Conservation (phyloP, 2,888 invertebrate genomes). For the Theristus sp. region DNA sequence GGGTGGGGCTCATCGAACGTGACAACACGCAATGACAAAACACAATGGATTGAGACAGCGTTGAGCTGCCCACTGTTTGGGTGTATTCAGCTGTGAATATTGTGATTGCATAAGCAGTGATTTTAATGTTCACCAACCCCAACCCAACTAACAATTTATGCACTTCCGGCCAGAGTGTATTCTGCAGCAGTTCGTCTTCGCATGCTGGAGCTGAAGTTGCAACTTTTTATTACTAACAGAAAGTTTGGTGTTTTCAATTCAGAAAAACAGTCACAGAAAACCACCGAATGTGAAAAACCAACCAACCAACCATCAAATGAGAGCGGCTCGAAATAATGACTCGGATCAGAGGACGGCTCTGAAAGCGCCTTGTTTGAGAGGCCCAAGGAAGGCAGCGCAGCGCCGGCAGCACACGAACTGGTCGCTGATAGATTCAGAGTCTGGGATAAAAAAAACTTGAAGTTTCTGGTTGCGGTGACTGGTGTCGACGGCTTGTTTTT, state of each 20-base stretch:
- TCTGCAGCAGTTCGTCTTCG: constrained; percentile 73
- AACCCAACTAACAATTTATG: too few relatives aligned
- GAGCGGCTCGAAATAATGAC: background rate
- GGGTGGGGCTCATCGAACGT: too few relatives aligned
- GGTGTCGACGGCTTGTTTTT: too few relatives aligned
- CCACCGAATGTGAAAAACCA: background rate
- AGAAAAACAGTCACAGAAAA: background rate
- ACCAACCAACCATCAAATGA: background rate
- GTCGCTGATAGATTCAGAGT: background rate
- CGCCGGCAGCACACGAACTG: background rate
- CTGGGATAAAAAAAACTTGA: background rate
- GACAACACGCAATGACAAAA: too few relatives aligned
- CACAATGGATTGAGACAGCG: too few relatives aligned
- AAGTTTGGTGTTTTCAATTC: too few relatives aligned
- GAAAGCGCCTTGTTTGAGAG: constrained; percentile 77
- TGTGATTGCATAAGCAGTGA: too few relatives aligned
- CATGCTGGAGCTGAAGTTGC: constrained; percentile 48
- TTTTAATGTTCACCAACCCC: too few relatives aligned
- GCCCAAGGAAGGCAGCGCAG: constrained; percentile 41
- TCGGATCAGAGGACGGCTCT: background rate
- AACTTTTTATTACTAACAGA: background rate
- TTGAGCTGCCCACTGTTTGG: too few relatives aligned
- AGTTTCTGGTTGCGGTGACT: too few relatives aligned
- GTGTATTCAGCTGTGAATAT: too few relatives aligned
- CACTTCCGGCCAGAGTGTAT: constrained; percentile 86